Conservation (phyloP, 30 jellyfish, hydroid and myxozoan genomes). For the Nemopilema nomurai region DNA sequence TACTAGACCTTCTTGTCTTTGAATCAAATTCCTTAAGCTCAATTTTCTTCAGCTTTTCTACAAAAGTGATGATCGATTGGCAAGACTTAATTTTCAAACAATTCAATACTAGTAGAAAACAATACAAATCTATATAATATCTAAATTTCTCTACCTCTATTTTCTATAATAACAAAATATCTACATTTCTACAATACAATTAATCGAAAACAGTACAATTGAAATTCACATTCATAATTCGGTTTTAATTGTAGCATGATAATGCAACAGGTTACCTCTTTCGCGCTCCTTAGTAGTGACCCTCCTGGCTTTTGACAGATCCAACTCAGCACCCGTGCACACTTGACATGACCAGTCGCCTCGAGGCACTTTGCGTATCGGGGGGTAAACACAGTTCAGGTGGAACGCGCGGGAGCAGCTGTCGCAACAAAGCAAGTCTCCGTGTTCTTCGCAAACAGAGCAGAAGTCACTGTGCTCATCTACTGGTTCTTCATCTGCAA, state of each 20-base stretch:
- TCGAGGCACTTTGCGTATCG: constrained; percentile 83
- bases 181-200: no score
- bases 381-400: constrained; percentile 83
- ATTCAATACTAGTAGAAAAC: neutral
- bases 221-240: no score
- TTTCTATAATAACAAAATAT: no score
- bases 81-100: neutral
- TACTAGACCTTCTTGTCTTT: constrained; percentile 15
- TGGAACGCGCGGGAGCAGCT: constrained; percentile 88
- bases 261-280: constrained; percentile 32
- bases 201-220: no score
- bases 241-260: no score
- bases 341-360: constrained; percentile 96
- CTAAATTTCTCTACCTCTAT: no score
- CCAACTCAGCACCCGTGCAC: constrained; percentile 86
- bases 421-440: constrained; percentile 91
- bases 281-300: constrained; percentile 76
- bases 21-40: neutral
- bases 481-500: constrained; percentile 38
- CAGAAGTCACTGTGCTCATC: constrained; percentile 85
- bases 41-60: neutral
- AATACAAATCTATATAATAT: no score
- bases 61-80: neutral
- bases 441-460: constrained; percentile 79
- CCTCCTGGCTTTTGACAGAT: constrained; percentile 83